phyloP scores from a whole-genome alignment of 2,113 vertebrate genomes.

The Lasiurus borealis region DNA sequence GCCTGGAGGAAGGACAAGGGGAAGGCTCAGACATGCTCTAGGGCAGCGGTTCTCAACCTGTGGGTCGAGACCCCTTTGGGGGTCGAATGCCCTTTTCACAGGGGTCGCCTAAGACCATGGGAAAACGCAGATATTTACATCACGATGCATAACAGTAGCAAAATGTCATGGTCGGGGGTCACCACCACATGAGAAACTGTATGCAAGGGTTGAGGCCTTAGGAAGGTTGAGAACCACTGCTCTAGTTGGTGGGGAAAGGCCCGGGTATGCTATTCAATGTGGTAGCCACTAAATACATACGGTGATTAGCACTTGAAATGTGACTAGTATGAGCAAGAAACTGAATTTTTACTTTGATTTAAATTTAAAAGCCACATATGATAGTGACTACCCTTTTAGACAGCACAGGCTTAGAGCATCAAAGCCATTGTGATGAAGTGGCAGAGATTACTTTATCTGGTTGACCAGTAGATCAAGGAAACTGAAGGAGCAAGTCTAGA shows the following conservation, averaged over 20 bases:
- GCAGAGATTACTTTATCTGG: background rate
- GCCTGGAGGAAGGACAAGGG: background rate
- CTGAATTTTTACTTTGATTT: background rate
- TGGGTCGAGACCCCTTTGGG: too few relatives aligned
- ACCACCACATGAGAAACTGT: too few relatives aligned
- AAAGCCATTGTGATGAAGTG: background rate
- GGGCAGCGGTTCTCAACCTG: too few relatives aligned
- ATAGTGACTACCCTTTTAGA: background rate
- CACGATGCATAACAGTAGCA: too few relatives aligned
- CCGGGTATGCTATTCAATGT: background rate
- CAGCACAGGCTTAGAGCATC: background rate
- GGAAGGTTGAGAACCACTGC: too few relatives aligned
- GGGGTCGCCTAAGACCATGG: too few relatives aligned
- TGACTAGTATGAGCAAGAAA: background rate
- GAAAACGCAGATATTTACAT: too few relatives aligned
- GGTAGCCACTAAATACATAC: background rate
- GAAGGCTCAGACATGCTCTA: background rate
- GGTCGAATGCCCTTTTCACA: too few relatives aligned
- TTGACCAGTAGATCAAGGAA: background rate
- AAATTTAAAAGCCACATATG: background rate
- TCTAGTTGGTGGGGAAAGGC: background rate
- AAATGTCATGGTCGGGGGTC: too few relatives aligned
- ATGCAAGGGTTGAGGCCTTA: too few relatives aligned
- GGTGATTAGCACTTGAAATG: background rate
- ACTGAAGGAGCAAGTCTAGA: background rate